These are phyloP conservation scores for Prionace glauca DNA, from an alignment of 2,797 vertebrate genomes.

Conservation along the genomic window DNA sequence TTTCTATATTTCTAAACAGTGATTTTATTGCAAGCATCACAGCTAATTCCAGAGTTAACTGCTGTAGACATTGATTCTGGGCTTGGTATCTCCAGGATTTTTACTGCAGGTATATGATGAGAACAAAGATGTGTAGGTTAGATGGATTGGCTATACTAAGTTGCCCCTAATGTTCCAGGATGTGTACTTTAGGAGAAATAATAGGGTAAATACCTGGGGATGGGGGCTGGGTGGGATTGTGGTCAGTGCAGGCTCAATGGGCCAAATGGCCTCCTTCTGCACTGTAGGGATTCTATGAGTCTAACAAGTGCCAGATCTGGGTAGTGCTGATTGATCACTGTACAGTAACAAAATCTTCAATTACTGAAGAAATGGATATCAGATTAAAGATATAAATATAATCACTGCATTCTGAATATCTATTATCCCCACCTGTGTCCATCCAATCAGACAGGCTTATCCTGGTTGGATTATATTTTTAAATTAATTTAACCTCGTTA, in stretches of 20 bases:
- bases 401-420: not conserved
- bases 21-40: not conserved
- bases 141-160: no score
- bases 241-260: no score
- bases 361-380: not conserved
- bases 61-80: no score
- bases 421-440: not conserved
- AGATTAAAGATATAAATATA: not conserved
- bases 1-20: not conserved
- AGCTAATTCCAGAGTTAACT: not conserved
- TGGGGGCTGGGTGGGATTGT: no score
- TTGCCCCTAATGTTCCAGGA: no score
- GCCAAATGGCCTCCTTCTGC: no score
- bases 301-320: not conserved
- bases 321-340: not conserved
- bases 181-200: no score
- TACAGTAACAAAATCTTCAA: not conserved
- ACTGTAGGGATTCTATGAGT: no score
- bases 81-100: not conserved
- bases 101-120: not conserved
- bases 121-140: no score
- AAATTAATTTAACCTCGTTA: not conserved
- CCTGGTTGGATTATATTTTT: not conserved
- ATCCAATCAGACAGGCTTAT: not conserved
- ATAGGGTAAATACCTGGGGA: no score